These are phyloP conservation scores for Drosophila albomicans DNA, from an alignment of 1,140 invertebrate species.

Conservation along the genomic window DNA sequence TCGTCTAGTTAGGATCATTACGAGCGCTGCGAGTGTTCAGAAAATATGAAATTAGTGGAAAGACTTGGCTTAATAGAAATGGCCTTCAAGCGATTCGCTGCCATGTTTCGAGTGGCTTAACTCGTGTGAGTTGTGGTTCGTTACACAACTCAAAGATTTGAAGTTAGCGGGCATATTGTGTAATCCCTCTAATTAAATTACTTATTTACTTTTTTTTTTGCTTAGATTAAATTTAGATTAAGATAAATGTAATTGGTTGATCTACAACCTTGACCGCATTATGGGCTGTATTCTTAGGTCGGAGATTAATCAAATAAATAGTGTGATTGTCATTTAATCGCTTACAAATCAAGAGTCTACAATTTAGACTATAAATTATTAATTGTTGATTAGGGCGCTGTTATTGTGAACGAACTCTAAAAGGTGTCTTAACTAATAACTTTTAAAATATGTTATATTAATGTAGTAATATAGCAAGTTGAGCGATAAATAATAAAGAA, in stretches of 20 bases:
- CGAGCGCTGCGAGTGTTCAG: conserved; percentile 24
- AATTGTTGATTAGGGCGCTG: neutral
- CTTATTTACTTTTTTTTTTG: conserved; percentile 6
- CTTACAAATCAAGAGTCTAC: neutral
- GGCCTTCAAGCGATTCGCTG: conserved; percentile 58
- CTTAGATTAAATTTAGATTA: conserved; percentile 41
- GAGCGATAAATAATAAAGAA: no score
- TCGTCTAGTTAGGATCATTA: conserved; percentile 47
- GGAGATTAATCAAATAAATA: neutral
- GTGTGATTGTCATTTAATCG: neutral
- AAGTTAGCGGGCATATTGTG: conserved; percentile 24
- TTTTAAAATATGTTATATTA: neutral
- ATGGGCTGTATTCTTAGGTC: neutral
- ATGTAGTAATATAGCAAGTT: no score
- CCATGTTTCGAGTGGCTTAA: conserved; percentile 7
- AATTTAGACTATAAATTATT: neutral
- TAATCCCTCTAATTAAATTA: conserved; percentile 20
- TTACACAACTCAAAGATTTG: conserved; percentile 51
- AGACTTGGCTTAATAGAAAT: conserved; percentile 60
- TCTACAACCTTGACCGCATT: conserved; percentile 21
- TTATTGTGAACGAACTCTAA: neutral
- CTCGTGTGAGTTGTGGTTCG: conserved; percentile 22
- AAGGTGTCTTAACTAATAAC: neutral
- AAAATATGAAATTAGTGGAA: conserved; percentile 55
- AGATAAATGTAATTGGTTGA: conserved; percentile 12